These are phyloP conservation scores for Equus quagga DNA, from an alignment of 2,113 vertebrate genomes.

Conservation along the genomic window DNA sequence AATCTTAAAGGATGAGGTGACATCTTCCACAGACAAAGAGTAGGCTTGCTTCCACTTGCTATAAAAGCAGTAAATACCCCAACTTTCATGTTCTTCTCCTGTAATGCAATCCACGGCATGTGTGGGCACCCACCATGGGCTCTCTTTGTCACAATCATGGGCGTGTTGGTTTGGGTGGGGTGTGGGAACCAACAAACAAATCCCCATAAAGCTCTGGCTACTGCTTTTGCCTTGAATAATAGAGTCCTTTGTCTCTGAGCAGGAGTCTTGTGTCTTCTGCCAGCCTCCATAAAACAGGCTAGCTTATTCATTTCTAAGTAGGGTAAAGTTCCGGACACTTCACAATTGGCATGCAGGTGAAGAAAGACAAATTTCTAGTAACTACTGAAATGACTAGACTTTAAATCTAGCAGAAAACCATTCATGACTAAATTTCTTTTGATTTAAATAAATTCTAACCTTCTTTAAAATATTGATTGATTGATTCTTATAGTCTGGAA, in stretches of 20 bases:
- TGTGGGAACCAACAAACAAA: background rate
- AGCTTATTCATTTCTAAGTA: background rate
- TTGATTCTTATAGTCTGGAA: background rate
- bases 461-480: background rate
- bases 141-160: background rate
- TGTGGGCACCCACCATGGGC: accelerated
- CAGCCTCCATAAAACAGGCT: background rate
- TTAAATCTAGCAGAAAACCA: constrained; percentile 10
- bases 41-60: background rate
- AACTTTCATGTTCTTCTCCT: background rate
- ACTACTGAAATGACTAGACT: background rate
- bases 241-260: background rate
- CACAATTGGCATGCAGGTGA: background rate
- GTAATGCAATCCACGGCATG: too few relatives aligned
- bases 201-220: background rate
- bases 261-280: background rate
- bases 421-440: background rate
- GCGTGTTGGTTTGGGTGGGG: background rate
- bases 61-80: background rate
- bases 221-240: background rate
- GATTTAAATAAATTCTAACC: background rate
- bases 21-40: background rate
- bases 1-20: background rate
- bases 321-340: background rate
- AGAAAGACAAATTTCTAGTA: background rate